phyloP scores from a whole-genome alignment of 2,888 invertebrate species.

The Monochamus alternatus region DNA sequence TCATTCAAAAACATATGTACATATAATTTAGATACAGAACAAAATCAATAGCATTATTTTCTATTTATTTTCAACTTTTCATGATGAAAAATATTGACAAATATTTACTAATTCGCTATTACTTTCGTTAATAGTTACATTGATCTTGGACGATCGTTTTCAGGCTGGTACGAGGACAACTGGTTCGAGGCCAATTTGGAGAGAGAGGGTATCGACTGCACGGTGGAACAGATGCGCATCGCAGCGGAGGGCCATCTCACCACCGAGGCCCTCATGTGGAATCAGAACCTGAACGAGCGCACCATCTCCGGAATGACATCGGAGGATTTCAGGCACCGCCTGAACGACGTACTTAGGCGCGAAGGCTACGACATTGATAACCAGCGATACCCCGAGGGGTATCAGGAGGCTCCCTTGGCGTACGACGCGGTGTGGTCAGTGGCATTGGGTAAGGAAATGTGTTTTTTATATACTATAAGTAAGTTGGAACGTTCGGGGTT shows the following conservation, averaged over 20 bases:
- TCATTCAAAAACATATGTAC: no score
- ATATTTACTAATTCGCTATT: no score
- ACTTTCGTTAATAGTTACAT: neutral
- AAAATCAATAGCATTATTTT: no score
- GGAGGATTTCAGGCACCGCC: conserved; percentile 88
- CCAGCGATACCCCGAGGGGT: conserved; percentile 92
- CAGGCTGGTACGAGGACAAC: conserved; percentile 98
- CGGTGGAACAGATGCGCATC: conserved; percentile 91
- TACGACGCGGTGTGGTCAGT: conserved; percentile 99
- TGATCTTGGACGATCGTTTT: conserved; percentile 36
- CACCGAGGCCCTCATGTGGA: conserved; percentile 99
- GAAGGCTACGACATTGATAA: conserved; percentile 91
- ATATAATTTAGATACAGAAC: no score
- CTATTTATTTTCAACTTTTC: no score
- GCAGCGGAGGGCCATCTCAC: conserved; percentile 98
- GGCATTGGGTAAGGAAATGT: conserved; percentile 81
- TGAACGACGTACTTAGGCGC: conserved; percentile 86
- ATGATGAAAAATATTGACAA: no score
- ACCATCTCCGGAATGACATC: conserved; percentile 98
- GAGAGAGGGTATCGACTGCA: conserved; percentile 92
- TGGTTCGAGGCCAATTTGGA: conserved; percentile 95
- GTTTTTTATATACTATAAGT: neutral
- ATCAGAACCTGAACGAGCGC: conserved; percentile 91
- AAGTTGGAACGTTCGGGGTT: neutral
- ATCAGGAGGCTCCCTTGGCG: conserved; percentile 98